Evolutionary conservation across 2,888 invertebrate genomes (phyloP).

Genomic region (Euplagia quadripunctaria): DNA sequence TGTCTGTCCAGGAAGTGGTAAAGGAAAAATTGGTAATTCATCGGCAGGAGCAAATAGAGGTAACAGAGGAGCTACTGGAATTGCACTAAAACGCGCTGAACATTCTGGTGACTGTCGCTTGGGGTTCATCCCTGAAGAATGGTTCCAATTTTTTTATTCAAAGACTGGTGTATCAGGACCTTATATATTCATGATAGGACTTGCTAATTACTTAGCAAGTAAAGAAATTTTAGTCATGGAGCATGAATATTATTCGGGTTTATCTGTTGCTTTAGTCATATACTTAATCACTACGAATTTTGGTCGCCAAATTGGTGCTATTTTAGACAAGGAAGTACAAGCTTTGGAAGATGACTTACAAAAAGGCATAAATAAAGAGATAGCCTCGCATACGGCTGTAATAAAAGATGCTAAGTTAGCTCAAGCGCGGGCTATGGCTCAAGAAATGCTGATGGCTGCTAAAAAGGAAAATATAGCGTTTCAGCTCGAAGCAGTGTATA

Average conservation of each 20-base stretch:
- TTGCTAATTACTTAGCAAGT: conserved; percentile 93
- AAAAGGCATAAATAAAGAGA: conserved; percentile 82
- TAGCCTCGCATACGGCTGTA: conserved; percentile 74
- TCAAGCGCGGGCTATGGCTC: conserved; percentile 92
- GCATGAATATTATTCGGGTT: conserved; percentile 94
- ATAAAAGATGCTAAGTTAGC: conserved; percentile 90
- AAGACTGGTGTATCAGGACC: conserved; percentile 96
- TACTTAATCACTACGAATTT: conserved; percentile 88
- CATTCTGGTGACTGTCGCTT: conserved; percentile 84
- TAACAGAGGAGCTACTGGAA: background rate
- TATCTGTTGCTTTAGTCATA: conserved; percentile 90
- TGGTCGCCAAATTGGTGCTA: conserved; percentile 88
- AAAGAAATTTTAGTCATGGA: conserved; percentile 98
- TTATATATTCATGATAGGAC: conserved; percentile 93
- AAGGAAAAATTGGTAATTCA: background rate
- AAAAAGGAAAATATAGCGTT: conserved; percentile 96
- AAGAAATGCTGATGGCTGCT: conserved; percentile 91
- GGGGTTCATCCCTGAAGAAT: conserved; percentile 84
- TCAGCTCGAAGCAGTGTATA: conserved; percentile 97
- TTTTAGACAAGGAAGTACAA: conserved; percentile 90
- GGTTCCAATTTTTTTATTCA: conserved; percentile 95
- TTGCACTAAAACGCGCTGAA: conserved; percentile 55
- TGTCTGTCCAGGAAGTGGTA: background rate
- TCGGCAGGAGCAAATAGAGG: background rate
- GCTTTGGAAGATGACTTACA: conserved; percentile 85